A percentile compares a stretch with the other conserved stretches of the same genome.
phyloP scores from a whole-genome alignment of 2,797 vertebrate genomes.

The Linurgus olivaceus region DNA sequence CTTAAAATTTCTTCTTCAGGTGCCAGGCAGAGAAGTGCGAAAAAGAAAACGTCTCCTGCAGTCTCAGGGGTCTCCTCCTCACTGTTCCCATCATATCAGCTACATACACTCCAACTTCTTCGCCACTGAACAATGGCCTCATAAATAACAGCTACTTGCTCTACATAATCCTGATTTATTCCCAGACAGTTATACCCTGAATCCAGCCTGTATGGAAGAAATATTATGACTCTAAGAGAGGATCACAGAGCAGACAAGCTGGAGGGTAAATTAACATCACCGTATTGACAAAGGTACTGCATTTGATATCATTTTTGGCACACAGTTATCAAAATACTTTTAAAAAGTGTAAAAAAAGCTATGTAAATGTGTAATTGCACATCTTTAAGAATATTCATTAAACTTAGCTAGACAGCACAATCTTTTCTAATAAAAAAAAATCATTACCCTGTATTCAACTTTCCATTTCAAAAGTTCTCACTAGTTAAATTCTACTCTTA shows the following conservation, averaged over 20 bases:
- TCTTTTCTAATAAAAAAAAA: not conserved
- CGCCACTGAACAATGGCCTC: not conserved
- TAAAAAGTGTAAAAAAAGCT: not conserved
- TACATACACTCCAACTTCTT: not conserved
- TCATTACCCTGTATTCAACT: fast-evolving
- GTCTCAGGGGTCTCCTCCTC: not conserved
- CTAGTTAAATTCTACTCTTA: not conserved
- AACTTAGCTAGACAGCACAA: not conserved
- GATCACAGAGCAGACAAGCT: not conserved
- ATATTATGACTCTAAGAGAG: slow-evolving; percentile 1
- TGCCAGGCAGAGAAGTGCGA: not conserved
- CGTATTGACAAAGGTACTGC: not conserved
- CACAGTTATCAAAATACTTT: not conserved
- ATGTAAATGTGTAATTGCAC: not conserved
- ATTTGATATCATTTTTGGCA: not conserved
- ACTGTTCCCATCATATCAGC: not conserved
- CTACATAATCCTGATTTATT: slow-evolving; percentile 47
- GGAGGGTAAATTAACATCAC: not conserved
- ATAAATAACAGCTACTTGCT: slow-evolving; percentile 7
- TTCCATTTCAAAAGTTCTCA: not conserved
- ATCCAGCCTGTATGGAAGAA: slow-evolving; percentile 29
- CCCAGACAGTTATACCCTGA: not conserved
- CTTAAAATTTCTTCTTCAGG: not conserved
- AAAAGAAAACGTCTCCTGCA: not conserved
- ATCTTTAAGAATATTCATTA: not conserved